These are phyloP conservation scores for Steatocranus sp. DNA, from an alignment of 2,797 vertebrate species.

Conservation along the genomic window DNA sequence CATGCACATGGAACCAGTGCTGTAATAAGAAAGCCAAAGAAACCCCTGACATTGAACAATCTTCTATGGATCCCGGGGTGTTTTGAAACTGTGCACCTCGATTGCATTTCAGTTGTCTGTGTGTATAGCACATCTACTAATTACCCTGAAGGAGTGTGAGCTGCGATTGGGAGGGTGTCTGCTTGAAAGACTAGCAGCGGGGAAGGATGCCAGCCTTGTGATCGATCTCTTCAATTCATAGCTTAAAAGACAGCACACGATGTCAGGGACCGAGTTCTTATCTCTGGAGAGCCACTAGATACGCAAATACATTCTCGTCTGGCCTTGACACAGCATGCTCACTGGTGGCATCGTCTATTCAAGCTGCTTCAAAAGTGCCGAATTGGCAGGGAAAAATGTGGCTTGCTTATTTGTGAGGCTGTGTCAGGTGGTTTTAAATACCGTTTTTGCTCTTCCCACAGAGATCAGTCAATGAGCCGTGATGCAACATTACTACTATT, in stretches of 20 bases:
- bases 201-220: slow-evolving; percentile 25
- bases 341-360: background rate
- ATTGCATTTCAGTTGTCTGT: slow-evolving; percentile 4
- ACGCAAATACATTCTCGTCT: slow-evolving; percentile 8
- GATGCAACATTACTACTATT: background rate
- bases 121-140: slow-evolving; percentile 7
- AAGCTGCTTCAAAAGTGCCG: slow-evolving; percentile 14
- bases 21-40: background rate
- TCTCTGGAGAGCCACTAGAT: slow-evolving; percentile 28
- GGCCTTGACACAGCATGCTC: slow-evolving; percentile 1
- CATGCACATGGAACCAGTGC: background rate
- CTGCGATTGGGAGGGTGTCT: background rate
- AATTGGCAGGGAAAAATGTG: slow-evolving; percentile 13
- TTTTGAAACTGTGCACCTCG: slow-evolving; percentile 8
- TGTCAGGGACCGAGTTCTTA: slow-evolving; percentile 22
- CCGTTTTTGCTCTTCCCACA: background rate
- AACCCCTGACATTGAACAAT: background rate
- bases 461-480: background rate
- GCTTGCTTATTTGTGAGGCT: slow-evolving; percentile 20
- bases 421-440: slow-evolving; percentile 17
- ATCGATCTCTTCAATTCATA: slow-evolving; percentile 31
- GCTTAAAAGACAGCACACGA: slow-evolving; percentile 34
- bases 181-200: background rate
- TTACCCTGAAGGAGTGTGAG: slow-evolving; percentile 33
- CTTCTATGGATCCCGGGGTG: background rate